Evolutionary conservation across 1,140 invertebrate genomes (phyloP), one percentile per base, ranked within the genome.

Genomic region (Penaeus japonicus): DNA sequence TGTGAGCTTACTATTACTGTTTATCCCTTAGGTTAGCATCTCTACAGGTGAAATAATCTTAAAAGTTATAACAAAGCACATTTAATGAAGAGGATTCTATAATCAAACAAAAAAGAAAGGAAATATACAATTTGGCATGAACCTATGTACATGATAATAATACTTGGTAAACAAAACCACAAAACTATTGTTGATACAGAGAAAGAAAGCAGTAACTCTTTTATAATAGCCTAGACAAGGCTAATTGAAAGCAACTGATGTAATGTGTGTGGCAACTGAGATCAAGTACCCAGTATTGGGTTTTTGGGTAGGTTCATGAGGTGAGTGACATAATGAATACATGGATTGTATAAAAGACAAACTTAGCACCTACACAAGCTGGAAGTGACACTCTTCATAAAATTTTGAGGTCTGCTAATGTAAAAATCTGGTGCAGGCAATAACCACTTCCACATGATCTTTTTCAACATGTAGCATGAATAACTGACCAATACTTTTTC

Each of bases 281-380:
- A 86, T 86, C 85, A 80, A 24, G 57, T 55, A 86, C 85, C 85
- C 85, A 86, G 77, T 32, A 78, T 55, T 39, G 62, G 73, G 75
- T 57, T 47, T 32, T 32, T 80, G 75, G 73, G 70, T 30, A 30
- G 65, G 30, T 35, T 82, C 39, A 39, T 86, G 77, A 80, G 35
- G 30, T 53, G 35, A 79, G 30, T 78, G 85, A 78, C 59, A 78
- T 80, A 53, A 79, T 24, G 59, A n/a, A 65, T 80, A 75, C 12
- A 57, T 82, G 35, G 39, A 59, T 30, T 7, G 55, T 27, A 35
- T 47, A 59, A 54, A 84, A 84, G 55, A 54, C 53, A 54, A 27
- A 84, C 53, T 30, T 54, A 84, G 65, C 83, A 84, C 83, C 83
- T 84, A 70, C 35, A 84, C 77, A 79, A 79, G 47, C 22, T 47